Percentiles rank a stretch among this genome's conserved stretches.
Conservation (phyloP, 2,797 vertebrate species). For the Poecilia velifera region DNA sequence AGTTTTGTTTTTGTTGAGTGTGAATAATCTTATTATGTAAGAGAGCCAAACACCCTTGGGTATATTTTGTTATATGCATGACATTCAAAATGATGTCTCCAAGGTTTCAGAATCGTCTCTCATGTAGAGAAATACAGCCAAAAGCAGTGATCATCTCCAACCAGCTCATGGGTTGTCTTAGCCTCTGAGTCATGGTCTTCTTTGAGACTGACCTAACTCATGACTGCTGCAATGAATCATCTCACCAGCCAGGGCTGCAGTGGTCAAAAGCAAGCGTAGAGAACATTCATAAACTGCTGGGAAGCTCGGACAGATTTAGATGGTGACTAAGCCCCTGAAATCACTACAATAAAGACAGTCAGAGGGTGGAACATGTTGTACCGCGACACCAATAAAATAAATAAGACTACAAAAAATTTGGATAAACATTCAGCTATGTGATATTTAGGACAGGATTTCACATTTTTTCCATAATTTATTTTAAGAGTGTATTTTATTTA, state of each 20-base stretch:
- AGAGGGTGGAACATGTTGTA: not conserved
- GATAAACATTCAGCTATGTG: not conserved
- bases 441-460: not conserved
- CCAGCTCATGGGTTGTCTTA: constrained; percentile 53
- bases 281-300: constrained; percentile 14
- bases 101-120: constrained; percentile 30
- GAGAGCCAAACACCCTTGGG: not conserved
- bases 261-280: constrained; percentile 46
- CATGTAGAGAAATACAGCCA: constrained; percentile 41
- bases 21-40: constrained; percentile 10
- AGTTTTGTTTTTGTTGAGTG: not conserved
- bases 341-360: constrained; percentile 17
- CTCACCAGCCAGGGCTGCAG: constrained; percentile 24
- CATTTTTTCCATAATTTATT: not conserved
- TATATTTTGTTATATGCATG: constrained; percentile 11
- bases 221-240: constrained; percentile 33
- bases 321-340: constrained; percentile 44
- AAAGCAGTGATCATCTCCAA: constrained; percentile 49
- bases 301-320: constrained; percentile 40
- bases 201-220: constrained; percentile 53
- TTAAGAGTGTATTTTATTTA: not conserved
- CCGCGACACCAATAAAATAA: not conserved
- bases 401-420: not conserved
- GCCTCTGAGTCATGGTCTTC: constrained; percentile 64
- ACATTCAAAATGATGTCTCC: constrained; percentile 16